Evolutionary conservation across 2,888 invertebrate genomes (phyloP), one percentile per base, ranked within the genome.

Genomic region (Cephus pygmeus): DNA sequence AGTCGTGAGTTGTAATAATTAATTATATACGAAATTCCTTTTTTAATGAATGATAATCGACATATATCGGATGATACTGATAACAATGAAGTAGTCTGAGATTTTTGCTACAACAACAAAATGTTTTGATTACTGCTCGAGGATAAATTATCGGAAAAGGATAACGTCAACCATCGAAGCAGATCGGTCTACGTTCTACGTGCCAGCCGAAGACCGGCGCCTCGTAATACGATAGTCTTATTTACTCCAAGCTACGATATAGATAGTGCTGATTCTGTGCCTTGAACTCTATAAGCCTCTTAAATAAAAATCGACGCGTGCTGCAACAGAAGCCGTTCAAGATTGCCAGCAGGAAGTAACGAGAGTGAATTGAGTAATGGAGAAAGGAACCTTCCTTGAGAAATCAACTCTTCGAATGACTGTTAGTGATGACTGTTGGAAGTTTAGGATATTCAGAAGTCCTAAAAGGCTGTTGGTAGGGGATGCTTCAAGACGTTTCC

Each of bases 401-500:
- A 56, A 23, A 56, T 56, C 56, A 56, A 23, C 23, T 56, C 23
- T 56, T 56, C 23, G 23, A 56, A 56, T 56, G 56, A 23, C 56
- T 56, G 56, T 23, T 23, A 23, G 1, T 2, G 23, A 56, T 56
- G 56, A 23, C 23, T 23, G 23, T 56, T 56, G 23, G 9, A 56
- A 9, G 15, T 9, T 23, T 15, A 56, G 56, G 56, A 56, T 40
- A 56, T 56, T 23, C 9, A 9, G 56, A 56, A 56, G 56, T 80
- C 83, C 92, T 92, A 93, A 90, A 92, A 91, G 82, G 89, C 91
- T 83, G 88, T 89, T 89, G 94, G 93, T 91, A 94, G 93, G 84
- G 93, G 93, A 88, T 94, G 93, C 91, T 95, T 95, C 80, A 95
- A 91, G 82, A 95, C 93, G 88, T 94, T 94, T 84, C 95, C 95